Conservation (phyloP, 2,888 invertebrate genomes). For the Coecobrya sp. region DNA sequence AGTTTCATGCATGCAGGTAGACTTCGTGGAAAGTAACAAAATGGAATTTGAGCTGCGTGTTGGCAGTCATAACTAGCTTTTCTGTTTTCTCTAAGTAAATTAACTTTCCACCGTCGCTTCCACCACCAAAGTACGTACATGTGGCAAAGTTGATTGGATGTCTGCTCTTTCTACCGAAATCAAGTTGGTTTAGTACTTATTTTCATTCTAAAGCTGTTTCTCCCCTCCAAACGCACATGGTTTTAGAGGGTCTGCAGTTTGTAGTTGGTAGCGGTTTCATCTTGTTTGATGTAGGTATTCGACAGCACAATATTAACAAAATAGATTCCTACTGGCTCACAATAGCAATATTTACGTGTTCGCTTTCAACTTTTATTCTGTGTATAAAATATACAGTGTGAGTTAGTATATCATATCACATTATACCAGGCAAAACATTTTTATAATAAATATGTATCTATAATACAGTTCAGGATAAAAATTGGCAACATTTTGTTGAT, state of each 20-base stretch:
- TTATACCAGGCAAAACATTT: too few relatives aligned
- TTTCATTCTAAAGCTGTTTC: neutral
- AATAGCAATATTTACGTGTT: slow-evolving; percentile 15
- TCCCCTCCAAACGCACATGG: slow-evolving; percentile 5
- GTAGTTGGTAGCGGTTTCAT: slow-evolving; percentile 41
- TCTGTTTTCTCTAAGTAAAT: slow-evolving; percentile 65
- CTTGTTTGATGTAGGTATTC: slow-evolving; percentile 33
- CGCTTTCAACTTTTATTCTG: neutral
- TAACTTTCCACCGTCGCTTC: slow-evolving; percentile 55
- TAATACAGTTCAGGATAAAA: neutral
- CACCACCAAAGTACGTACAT: slow-evolving; percentile 26
- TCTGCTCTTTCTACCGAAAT: slow-evolving; percentile 23
- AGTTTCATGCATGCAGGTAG: slow-evolving; percentile 8
- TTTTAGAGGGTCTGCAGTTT: neutral
- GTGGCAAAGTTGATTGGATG: slow-evolving; percentile 47
- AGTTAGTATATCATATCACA: too few relatives aligned
- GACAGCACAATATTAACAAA: neutral
- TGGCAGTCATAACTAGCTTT: neutral
- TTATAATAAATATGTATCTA: slow-evolving; percentile 16
- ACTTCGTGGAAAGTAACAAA: slow-evolving; percentile 21
- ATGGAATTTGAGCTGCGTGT: slow-evolving; percentile 32
- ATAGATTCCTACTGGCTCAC: slow-evolving; percentile 23
- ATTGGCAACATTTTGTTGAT: slow-evolving; percentile 53
- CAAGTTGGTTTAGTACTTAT: slow-evolving; percentile 24
- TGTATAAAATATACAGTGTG: neutral